A percentile compares a stretch with the other conserved stretches of the same genome.
phyloP scores from a whole-genome alignment of 1,140 invertebrate genomes.

The Sweltsa coloradensis region DNA sequence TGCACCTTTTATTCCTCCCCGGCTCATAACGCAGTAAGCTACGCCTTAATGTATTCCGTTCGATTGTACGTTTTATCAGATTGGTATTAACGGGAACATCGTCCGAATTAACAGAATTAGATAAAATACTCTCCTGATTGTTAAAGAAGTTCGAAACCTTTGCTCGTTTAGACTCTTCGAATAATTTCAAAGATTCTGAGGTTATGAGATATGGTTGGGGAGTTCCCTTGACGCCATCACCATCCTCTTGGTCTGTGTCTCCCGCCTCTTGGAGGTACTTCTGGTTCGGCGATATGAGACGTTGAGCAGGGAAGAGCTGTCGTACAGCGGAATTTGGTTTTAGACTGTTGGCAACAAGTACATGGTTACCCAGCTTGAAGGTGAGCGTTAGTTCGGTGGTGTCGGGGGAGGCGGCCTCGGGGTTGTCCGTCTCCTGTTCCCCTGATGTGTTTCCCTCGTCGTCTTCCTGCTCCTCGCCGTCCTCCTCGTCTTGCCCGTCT shows the following conservation, averaged over 20 bases:
- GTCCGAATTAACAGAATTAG: too few relatives aligned
- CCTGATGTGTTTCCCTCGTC: slow-evolving; percentile 7
- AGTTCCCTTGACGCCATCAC: too few relatives aligned
- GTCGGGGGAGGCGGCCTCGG: slow-evolving; percentile 22
- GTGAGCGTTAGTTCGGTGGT: slow-evolving; percentile 38
- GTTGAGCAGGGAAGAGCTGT: slow-evolving; percentile 48
- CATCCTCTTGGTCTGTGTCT: too few relatives aligned
- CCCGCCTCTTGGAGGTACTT: too few relatives aligned
- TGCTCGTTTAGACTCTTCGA: slow-evolving; percentile 47
- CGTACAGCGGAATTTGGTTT: slow-evolving; percentile 60
- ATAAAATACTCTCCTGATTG: too few relatives aligned
- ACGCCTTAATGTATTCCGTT: slow-evolving; percentile 54
- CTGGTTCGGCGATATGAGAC: slow-evolving; percentile 41
- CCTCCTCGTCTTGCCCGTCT: slow-evolving; percentile 26
- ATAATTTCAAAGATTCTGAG: slow-evolving; percentile 45
- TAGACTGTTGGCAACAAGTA: slow-evolving; percentile 41
- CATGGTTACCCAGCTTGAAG: slow-evolving; percentile 42
- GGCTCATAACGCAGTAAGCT: slow-evolving; percentile 52
- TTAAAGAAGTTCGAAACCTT: too few relatives aligned
- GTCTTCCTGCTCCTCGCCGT: slow-evolving; percentile 23
- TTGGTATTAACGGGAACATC: too few relatives aligned
- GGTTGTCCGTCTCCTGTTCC: slow-evolving; percentile 11
- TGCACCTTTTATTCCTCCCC: not conserved
- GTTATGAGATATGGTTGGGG: slow-evolving; percentile 39
- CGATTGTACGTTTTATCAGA: slow-evolving; percentile 49